These are phyloP conservation scores for Epizoanthus illoricatus DNA, from an alignment of 92 coral and sea anemone species.

Conservation along the genomic window DNA sequence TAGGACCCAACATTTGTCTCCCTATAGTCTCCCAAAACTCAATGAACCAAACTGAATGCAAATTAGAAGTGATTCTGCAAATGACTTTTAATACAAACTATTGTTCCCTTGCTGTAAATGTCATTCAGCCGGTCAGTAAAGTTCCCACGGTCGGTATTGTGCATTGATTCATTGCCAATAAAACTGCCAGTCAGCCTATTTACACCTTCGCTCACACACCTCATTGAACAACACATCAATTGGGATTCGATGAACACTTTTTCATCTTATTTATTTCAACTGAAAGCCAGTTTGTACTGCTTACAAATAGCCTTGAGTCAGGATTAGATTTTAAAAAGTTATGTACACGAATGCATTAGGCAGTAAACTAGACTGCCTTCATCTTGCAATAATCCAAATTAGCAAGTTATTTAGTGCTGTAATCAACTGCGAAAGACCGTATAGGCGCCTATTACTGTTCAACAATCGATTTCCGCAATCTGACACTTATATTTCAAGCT, in stretches of 20 bases:
- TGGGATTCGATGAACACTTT: neutral
- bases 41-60: no score
- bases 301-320: no score
- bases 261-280: neutral
- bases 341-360: no score
- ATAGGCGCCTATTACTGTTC: slow-evolving; percentile 10
- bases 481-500: slow-evolving; percentile 5
- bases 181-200: neutral
- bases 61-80: no score
- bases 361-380: slow-evolving; percentile 5
- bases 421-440: slow-evolving; percentile 1
- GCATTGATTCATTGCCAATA: slow-evolving; percentile 3
- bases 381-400: neutral
- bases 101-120: no score
- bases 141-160: slow-evolving; percentile 12
- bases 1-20: no score
- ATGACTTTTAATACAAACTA: no score
- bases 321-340: no score
- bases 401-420: neutral
- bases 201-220: neutral
- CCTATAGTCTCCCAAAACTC: no score
- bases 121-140: neutral
- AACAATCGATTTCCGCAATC: slow-evolving; percentile 30
- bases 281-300: no score
- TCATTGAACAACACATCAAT: neutral